Conservation (phyloP, 2,113 vertebrate genomes). For the Plectropomus leopardus region DNA sequence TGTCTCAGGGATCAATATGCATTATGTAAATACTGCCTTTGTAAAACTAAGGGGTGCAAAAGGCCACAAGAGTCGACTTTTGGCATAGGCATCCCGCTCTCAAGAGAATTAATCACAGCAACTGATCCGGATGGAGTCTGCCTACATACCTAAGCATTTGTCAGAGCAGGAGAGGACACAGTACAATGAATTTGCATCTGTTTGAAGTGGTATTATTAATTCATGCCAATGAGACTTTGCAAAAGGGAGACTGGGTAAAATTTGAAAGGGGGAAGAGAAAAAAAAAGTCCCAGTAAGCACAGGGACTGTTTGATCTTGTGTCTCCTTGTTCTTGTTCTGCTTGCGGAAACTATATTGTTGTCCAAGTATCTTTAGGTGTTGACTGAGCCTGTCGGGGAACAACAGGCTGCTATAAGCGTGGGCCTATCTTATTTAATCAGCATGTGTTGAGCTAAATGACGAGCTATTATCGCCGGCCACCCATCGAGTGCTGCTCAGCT, state of each 20-base stretch:
- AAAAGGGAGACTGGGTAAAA: slow-evolving; percentile 58
- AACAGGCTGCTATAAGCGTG: slow-evolving; percentile 34
- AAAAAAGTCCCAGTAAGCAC: slow-evolving; percentile 50
- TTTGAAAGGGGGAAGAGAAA: slow-evolving; percentile 37
- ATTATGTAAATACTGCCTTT: slow-evolving; percentile 63
- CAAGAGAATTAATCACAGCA: slow-evolving; percentile 64
- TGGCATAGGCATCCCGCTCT: slow-evolving; percentile 46
- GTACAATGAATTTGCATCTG: slow-evolving; percentile 80
- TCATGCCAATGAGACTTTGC: slow-evolving; percentile 76
- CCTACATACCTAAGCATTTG: slow-evolving; percentile 78
- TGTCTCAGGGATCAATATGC: slow-evolving; percentile 58
- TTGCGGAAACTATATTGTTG: slow-evolving; percentile 47
- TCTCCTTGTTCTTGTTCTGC: slow-evolving; percentile 45
- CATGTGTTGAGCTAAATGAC: slow-evolving; percentile 75
- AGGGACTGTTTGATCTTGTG: slow-evolving; percentile 61
- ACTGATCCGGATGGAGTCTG: slow-evolving; percentile 65
- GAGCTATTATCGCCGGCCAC: slow-evolving; percentile 75
- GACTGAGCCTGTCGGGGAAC: slow-evolving; percentile 50
- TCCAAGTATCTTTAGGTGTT: slow-evolving; percentile 57
- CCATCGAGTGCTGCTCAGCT: slow-evolving; percentile 73
- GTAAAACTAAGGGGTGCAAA: slow-evolving; percentile 59
- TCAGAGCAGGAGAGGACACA: slow-evolving; percentile 77
- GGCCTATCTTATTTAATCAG: slow-evolving; percentile 87
- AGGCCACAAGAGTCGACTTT: slow-evolving; percentile 61
- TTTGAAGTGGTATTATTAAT: slow-evolving; percentile 84